Conservation (phyloP, 2,797 vertebrate species). For the Mormyrops boulengeri region DNA sequence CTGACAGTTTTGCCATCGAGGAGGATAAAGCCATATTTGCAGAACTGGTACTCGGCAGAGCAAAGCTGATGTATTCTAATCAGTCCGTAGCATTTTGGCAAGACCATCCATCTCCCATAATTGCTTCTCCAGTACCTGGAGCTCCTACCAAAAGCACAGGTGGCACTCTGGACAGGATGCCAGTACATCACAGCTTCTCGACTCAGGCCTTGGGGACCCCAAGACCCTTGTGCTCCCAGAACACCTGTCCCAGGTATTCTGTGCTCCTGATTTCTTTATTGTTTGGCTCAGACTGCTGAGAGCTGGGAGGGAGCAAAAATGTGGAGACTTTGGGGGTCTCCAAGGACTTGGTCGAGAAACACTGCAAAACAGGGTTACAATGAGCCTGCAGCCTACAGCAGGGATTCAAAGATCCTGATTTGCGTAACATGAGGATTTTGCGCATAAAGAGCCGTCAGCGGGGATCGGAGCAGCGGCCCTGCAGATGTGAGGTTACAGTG, state of each 20-base stretch:
- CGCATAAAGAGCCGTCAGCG: neutral
- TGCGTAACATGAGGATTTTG: neutral
- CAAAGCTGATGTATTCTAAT: neutral
- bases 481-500: neutral
- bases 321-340: neutral
- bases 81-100: neutral
- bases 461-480: neutral
- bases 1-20: neutral
- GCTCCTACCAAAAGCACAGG: neutral
- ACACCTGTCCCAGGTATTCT: neutral
- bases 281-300: neutral
- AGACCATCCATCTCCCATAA: neutral
- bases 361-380: neutral
- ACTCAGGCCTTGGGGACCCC: neutral
- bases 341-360: neutral
- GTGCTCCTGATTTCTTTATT: neutral
- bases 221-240: neutral
- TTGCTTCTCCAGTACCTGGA: neutral
- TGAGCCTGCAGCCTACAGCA: neutral
- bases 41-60: neutral
- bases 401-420: neutral
- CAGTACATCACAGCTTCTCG: neutral
- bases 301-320: neutral
- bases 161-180: neutral
- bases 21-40: neutral